phyloP scores from a whole-genome alignment of 2,888 invertebrate species.

The Acleris laterana region DNA sequence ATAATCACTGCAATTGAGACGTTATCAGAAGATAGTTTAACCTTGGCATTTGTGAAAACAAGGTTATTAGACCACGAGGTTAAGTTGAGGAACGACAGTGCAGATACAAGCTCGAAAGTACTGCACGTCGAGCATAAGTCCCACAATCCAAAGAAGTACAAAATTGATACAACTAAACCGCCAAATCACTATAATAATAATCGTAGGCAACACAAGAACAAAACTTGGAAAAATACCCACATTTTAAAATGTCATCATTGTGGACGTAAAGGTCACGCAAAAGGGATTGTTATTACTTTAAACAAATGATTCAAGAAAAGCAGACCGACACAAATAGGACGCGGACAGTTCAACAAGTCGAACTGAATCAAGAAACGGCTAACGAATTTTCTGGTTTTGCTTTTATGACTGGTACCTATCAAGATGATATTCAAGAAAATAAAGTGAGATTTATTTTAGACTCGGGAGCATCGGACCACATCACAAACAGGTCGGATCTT shows the following conservation, averaged over 20 bases:
- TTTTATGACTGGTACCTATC: no score
- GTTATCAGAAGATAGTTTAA: conserved; percentile 51
- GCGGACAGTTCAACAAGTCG: conserved; percentile 39
- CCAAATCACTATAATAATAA: no score
- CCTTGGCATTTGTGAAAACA: conserved; percentile 55
- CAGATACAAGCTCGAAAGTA: conserved; percentile 48
- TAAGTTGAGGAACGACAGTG: conserved; percentile 39
- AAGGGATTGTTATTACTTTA: conserved; percentile 48
- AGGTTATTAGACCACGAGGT: conserved; percentile 46
- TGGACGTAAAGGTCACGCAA: conserved; percentile 49
- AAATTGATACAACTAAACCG: no score
- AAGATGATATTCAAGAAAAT: no score
- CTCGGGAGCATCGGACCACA: no score
- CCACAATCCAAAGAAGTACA: no score
- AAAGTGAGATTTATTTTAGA: no score
- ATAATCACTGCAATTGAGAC: conserved; percentile 59
- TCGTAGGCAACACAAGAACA: conserved; percentile 11
- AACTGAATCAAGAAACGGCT: conserved; percentile 7
- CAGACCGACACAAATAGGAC: conserved; percentile 18
- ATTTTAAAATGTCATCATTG: conserved; percentile 49
- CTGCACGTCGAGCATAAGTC: conserved; percentile 40
- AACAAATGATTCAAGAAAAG: conserved; percentile 37
- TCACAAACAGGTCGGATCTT: conserved; percentile 12
- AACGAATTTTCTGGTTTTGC: no score
- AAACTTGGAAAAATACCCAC: conserved; percentile 4